Conservation (phyloP, 2,797 vertebrate genomes). For the Esox masquinongy region DNA sequence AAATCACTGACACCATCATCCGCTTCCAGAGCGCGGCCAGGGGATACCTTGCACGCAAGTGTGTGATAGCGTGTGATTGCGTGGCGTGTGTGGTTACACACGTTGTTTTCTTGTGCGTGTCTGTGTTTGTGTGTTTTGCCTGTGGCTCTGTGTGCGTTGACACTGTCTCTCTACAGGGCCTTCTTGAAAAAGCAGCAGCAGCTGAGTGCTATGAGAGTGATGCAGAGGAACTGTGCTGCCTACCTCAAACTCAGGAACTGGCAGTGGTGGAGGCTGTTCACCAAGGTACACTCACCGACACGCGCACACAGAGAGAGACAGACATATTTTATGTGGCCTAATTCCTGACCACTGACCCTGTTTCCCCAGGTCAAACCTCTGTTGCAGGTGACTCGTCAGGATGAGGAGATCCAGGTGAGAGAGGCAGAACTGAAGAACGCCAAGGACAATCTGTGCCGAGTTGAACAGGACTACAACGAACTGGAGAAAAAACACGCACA, state of each 20-base stretch:
- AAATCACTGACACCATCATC: conserved; percentile 92
- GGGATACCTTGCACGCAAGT: conserved; percentile 88
- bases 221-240: conserved; percentile 91
- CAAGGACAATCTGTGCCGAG: conserved; percentile 80
- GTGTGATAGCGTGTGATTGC: conserved; percentile 26
- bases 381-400: conserved; percentile 88
- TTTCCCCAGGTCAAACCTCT: conserved; percentile 85
- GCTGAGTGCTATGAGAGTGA: conserved; percentile 86
- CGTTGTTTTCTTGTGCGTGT: not conserved
- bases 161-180: conserved; percentile 68
- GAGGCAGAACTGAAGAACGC: conserved; percentile 84
- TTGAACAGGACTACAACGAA: conserved; percentile 78
- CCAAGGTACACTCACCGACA: conserved; percentile 74
- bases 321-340: not conserved
- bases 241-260: conserved; percentile 93
- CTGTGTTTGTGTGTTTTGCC: not conserved
- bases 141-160: not conserved
- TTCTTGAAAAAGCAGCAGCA: conserved; percentile 89
- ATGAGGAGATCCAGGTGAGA: conserved; percentile 87
- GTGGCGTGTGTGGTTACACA: conserved; percentile 2
- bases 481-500: conserved; percentile 81
- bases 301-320: conserved; percentile 4
- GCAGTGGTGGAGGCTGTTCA: conserved; percentile 95
- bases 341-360: conserved; percentile 21
- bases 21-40: conserved; percentile 87